phyloP scores from a whole-genome alignment of 2,113 vertebrate genomes.

The Oenanthe melanoleuca region DNA sequence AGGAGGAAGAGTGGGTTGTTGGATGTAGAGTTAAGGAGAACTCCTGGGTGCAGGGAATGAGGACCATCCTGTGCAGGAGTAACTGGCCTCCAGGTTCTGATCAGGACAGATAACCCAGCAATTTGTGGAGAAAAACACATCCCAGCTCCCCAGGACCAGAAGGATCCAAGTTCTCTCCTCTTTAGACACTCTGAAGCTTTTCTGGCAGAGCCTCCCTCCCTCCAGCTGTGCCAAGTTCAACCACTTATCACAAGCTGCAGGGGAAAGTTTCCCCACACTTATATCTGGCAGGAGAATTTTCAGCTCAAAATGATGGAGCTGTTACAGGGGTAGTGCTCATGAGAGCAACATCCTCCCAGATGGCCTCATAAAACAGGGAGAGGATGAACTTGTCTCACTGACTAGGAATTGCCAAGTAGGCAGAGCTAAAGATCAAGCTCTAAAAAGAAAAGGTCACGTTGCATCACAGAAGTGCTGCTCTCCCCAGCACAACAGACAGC shows the following conservation, averaged over 20 bases:
- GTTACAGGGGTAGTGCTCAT: constrained; percentile 20
- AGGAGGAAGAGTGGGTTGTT: neutral
- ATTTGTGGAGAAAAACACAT: neutral
- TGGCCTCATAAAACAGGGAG: constrained; percentile 30
- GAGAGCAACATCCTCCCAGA: constrained; percentile 50
- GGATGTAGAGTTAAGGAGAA: neutral
- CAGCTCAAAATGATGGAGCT: constrained; percentile 10
- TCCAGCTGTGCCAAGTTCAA: constrained; percentile 24
- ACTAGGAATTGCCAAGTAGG: neutral
- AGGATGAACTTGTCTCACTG: constrained; percentile 19
- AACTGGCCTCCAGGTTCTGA: neutral
- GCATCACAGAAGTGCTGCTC: neutral
- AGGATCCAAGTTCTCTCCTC: constrained; percentile 31
- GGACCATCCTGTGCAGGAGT: neutral
- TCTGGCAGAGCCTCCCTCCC: constrained; percentile 20
- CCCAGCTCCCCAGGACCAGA: neutral
- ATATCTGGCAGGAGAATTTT: constrained; percentile 19
- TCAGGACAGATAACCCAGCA: neutral
- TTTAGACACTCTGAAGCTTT: constrained; percentile 25
- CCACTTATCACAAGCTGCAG: constrained; percentile 49
- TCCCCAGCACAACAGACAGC: neutral
- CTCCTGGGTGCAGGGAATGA: neutral
- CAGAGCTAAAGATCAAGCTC: constrained; percentile 21
- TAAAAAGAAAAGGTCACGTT: neutral
- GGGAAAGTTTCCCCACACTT: constrained; percentile 53